A percentile compares a stretch with the other conserved stretches of the same genome.
phyloP scores from a whole-genome alignment of 2,888 invertebrate species.

The Epinotia brunnichana region DNA sequence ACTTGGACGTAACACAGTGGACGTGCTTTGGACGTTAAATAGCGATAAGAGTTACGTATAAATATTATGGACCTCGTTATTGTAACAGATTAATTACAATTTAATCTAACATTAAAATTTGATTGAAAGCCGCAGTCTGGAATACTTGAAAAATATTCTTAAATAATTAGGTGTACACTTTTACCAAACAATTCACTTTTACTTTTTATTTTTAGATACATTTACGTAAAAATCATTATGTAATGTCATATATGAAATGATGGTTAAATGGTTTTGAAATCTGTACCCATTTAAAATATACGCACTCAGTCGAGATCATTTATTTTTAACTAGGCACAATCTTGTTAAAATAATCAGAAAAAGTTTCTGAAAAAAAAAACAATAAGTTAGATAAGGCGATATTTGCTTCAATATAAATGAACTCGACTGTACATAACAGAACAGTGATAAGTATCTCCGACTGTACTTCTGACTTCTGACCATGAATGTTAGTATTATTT shows the following conservation, averaged over 20 bases:
- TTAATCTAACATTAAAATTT: conserved; percentile 30
- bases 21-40: conserved; percentile 15
- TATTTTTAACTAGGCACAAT: no score
- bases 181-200: background rate
- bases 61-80: conserved; percentile 28
- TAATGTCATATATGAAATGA: background rate
- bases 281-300: background rate
- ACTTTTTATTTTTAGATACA: background rate
- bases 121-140: background rate
- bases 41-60: conserved; percentile 15
- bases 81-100: no score
- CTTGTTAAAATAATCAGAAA: no score
- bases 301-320: background rate
- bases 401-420: background rate
- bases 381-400: no score
- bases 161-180: background rate
- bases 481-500: conserved; percentile 7
- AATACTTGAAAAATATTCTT: conserved; percentile 8
- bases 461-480: background rate
- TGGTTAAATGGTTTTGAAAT: background rate
- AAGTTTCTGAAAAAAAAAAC: no score
- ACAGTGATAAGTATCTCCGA: background rate
- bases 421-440: background rate
- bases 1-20: conserved; percentile 12
- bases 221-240: background rate